Base-by-base conservation (phyloP, 2,888 invertebrate species). In the Drosophila melanosoma region DNA sequence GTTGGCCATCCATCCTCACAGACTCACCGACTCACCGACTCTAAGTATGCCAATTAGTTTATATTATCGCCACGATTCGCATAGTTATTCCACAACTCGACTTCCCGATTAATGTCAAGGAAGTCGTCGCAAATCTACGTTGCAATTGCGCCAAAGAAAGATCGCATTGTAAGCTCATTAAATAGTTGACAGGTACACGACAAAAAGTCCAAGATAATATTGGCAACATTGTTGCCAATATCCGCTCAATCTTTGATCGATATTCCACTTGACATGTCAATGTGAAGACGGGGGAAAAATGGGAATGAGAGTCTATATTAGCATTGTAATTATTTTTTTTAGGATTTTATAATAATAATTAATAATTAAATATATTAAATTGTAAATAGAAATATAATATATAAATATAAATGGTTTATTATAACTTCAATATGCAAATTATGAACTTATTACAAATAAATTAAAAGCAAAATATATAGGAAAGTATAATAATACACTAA, bases 31-130 rank as follows among this genome's bases (percentile, higher is more conserved):
- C 26, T 26, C 26, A 26, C 26, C 20, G 32, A 17, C 62, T 75
- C 66, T 86, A 87, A 87, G 86, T 76, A 88, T 72, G 74, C 79
- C 87, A 79, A 86, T 87, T 84, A 86, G 88, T 82, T 82, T 72
- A 81, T 81, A 86, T 88, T 86, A 86, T 70, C 74, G 71, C 74
- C 82, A 56, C 54, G 42, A 56, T 40, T 36, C 38, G 29, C 53
- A 45, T 36, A 15, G 64, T 36, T 29, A 20, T 17, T 56, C 26
- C 32, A 38, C 36, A 52, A 42, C 66, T 65, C 53, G 70, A 73
- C 69, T 42, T 1, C 2, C 29, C 68, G 81, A 71, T 86, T 74
- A 81, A 20, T 56, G 70, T 83, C 74, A 80, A 80, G 84, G 82
- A 83, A 83, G 81, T 78, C 57, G 65, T 8, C 57, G 40, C 58